Percentiles rank a stretch among this genome's conserved stretches.
Conservation (phyloP, 2,113 vertebrate species). For the Oenanthe oenanthe region DNA sequence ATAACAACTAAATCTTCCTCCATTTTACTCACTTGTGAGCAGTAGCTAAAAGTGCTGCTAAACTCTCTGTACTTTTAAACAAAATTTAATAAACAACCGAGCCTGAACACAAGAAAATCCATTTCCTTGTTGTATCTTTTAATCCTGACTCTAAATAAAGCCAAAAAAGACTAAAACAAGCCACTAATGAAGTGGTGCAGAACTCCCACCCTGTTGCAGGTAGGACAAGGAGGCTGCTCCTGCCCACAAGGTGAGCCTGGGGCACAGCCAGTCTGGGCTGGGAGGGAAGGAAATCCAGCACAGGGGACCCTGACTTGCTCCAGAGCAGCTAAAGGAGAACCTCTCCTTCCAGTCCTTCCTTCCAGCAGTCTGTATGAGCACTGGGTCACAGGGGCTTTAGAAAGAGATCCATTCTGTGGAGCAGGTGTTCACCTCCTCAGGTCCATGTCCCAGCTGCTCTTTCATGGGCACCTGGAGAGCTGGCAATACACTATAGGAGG, state of each 20-base stretch:
- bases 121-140: too few relatives aligned
- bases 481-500: fast-evolving
- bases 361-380: fast-evolving
- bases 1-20: too few relatives aligned
- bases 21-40: too few relatives aligned
- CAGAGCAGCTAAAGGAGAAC: fast-evolving
- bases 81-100: too few relatives aligned
- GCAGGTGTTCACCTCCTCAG: background rate
- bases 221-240: background rate
- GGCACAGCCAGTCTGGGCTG: background rate
- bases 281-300: background rate
- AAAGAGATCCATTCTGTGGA: too few relatives aligned
- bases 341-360: background rate
- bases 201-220: too few relatives aligned
- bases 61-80: too few relatives aligned
- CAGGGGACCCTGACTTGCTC: fast-evolving
- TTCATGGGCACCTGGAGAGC: background rate
- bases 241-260: background rate
- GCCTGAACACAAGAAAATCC: too few relatives aligned
- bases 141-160: too few relatives aligned
- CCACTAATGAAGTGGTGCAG: too few relatives aligned
- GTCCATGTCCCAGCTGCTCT: fast-evolving
- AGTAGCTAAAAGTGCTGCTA: too few relatives aligned
- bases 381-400: fast-evolving
- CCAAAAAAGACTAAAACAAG: too few relatives aligned